Evolutionary conservation across 1,140 invertebrate species (phyloP), one percentile per base, ranked within the genome.

Genomic region (Stenopsyche tienmushanensis): DNA sequence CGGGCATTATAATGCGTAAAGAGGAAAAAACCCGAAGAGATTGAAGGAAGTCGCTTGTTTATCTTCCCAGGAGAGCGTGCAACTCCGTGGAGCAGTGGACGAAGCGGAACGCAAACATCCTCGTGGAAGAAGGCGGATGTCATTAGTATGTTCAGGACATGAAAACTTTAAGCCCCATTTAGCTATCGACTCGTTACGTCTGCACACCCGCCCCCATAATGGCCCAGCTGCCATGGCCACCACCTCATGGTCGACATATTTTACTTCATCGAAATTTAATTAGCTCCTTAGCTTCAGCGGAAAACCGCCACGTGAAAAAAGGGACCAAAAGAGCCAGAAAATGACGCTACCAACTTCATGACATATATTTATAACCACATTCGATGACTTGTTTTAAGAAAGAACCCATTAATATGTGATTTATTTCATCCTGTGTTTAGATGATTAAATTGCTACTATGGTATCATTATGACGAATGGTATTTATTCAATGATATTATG

Each of bases 151-250:
- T 58, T 55, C 54, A 57, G 62, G 23, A 42, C 42, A 63, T 58
- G 66, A 68, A 64, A 64, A 68, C 57, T 62, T 52, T 59, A 50
- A 25, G 64, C 63, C 20, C 63, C 63, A 62, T 65, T 69, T 66
- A 69, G 66, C 59, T 55, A 69, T 69, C 66, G 66, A 65, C 66
- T 69, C 66, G 66, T 69, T 69, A 65, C 25, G 42, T 21, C 55
- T 45, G 42, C 8, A 24, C 50, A n/a, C n/a, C n/a, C n/a, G n/a
- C n/a, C n/a, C n/a, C n/a, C n/a, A n/a, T n/a, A n/a, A n/a, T n/a
- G 39, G 49, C 13, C 49, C 49, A 20, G 10, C 49, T 24, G n/a
- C 49, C 45, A 5, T 17, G 3, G 25, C 49, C 49, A 26, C 52
- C n/a, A 2, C 20, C 41, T 15, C 23, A 17, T 8, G 52, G 52